Conservation (phyloP, 1,140 invertebrate genomes). For the Trachymyrmex cornetzi region DNA sequence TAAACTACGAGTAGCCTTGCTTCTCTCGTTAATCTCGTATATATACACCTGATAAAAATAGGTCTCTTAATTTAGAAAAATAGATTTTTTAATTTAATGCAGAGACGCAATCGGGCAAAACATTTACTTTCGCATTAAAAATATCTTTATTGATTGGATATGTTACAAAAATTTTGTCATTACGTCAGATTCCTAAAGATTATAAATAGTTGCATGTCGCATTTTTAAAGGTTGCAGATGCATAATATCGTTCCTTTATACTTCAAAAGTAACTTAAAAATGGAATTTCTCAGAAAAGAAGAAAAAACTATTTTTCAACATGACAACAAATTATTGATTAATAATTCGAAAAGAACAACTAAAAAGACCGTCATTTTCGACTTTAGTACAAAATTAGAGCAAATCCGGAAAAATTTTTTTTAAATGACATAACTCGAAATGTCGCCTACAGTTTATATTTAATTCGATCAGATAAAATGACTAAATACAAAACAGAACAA, state of each 20-base stretch:
- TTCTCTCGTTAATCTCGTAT: background rate
- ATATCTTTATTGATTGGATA: background rate
- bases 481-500: no score
- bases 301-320: no score
- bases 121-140: background rate
- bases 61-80: constrained; percentile 44
- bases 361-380: no score
- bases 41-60: constrained; percentile 37
- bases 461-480: no score
- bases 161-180: background rate
- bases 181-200: background rate
- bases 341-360: no score
- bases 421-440: no score
- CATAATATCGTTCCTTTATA: background rate
- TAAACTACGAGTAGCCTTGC: constrained; percentile 38
- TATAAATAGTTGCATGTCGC: background rate
- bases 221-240: background rate
- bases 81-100: constrained; percentile 31
- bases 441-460: no score
- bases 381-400: no score
- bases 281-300: no score
- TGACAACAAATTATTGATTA: no score
- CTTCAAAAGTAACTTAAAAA: no score
- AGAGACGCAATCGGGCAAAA: background rate
- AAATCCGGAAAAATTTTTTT: no score